phyloP scores from a whole-genome alignment of 2,113 vertebrate genomes.

The Neodon shergylaensis region DNA sequence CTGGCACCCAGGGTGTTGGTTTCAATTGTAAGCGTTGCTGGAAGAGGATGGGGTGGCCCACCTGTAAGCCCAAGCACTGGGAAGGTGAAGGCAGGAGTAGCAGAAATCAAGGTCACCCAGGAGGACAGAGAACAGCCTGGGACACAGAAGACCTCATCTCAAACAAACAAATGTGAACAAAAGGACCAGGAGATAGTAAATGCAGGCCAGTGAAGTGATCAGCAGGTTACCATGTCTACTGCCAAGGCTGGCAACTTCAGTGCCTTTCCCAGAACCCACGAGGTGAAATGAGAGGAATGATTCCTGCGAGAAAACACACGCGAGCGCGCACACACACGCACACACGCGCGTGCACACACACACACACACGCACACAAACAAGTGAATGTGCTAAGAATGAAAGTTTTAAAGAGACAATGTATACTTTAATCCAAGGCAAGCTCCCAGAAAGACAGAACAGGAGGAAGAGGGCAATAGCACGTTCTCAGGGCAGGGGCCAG shows the following conservation, averaged over 20 bases:
- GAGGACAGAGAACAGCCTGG: not conserved
- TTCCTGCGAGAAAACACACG: not conserved
- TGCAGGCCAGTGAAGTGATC: no score
- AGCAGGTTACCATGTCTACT: no score
- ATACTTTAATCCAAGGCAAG: not conserved
- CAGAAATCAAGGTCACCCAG: not conserved
- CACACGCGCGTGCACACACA: not conserved
- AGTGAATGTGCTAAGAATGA: not conserved
- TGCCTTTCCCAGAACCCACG: not conserved
- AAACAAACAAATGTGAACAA: not conserved
- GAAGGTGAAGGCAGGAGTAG: not conserved
- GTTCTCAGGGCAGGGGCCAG: not conserved
- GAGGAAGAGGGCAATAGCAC: not conserved
- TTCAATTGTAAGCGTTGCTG: not conserved
- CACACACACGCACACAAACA: no score
- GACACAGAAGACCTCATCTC: not conserved
- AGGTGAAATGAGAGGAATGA: not conserved
- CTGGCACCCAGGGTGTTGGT: not conserved
- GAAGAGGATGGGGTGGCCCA: not conserved
- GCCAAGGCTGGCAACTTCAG: not conserved
- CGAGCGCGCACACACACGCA: not conserved
- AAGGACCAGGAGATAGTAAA: not conserved
- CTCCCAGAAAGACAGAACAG: not conserved
- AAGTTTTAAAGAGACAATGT: not conserved
- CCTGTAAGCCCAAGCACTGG: not conserved